Base-by-base conservation (phyloP, 2,888 invertebrate genomes). In the Cremastinae sp. region DNA sequence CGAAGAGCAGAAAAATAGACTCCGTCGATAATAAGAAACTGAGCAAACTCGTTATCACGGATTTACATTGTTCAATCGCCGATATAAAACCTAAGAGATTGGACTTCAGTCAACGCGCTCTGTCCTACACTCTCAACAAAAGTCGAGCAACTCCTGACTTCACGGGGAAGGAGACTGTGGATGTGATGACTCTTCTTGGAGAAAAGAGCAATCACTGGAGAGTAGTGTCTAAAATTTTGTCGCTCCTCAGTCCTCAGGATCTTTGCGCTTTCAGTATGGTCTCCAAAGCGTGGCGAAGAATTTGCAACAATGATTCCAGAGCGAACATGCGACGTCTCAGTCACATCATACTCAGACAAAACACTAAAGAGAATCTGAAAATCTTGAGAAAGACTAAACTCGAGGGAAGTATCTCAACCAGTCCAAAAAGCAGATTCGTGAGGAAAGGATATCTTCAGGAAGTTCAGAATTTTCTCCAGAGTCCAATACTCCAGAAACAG, bases 221-320 rank as follows among this genome's bases (percentile, higher is more conserved):
- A 38, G 86, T 89, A 28, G 83, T 90, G 0, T 83, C 85, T 0
- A 89, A 88, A 71, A 90, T 90, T 49, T 79, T 90, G 1, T 80
- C 82, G 0, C 84, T 84, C 54, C 81, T 90, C 1, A 83, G 83
- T 1, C 85, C 88, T 0, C 86, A 87, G 74, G 90, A 90, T 80
- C 79, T 90, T 0, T 88, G 89, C 54, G 84, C 86, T 0, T 79
- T 88, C 18, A 88, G 85, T 34, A 86, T 88, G 85, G 90, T 90
- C 0, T 90, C 90, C 0, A 87, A 86, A 68, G 82, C 85, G 3
- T 90, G 90, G 90, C 81, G 84, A 49, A 84, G 85, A 53, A 84
- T 90, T 10, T 87, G 89, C 68, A 70, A 74, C 16, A 84, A 78
- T 34, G 87, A 90, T 72, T 70, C 78, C 0, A 80, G 78, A n/a